Conservation (phyloP, 2,888 invertebrate species). For the Chromoteleia sp. region DNA sequence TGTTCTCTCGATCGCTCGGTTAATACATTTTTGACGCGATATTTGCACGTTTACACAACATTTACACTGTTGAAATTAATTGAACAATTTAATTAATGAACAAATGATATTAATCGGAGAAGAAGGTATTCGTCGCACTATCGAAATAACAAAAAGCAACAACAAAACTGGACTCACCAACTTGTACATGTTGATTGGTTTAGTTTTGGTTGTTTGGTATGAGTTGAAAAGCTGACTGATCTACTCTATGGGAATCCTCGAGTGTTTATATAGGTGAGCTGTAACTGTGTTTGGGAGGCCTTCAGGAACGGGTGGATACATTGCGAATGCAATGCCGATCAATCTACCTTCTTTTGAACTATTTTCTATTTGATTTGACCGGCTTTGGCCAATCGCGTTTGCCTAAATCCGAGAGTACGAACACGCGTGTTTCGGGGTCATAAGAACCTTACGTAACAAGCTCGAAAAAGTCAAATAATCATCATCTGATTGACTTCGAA, state of each 20-base stretch:
- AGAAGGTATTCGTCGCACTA: background rate
- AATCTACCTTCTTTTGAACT: slow-evolving; percentile 52
- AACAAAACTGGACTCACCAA: slow-evolving; percentile 85
- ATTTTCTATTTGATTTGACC: slow-evolving; percentile 62
- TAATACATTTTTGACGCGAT: too few species aligned
- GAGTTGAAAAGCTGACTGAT: slow-evolving; percentile 78
- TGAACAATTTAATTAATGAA: too few species aligned
- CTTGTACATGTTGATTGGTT: slow-evolving; percentile 87
- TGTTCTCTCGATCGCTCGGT: too few species aligned
- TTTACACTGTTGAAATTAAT: too few species aligned
- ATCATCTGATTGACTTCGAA: slow-evolving; percentile 14
- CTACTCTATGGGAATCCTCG: slow-evolving; percentile 74
- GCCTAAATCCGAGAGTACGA: background rate
- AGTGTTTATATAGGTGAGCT: slow-evolving; percentile 78
- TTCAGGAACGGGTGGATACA: slow-evolving; percentile 69
- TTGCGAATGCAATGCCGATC: slow-evolving; percentile 60
- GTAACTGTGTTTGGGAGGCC: slow-evolving; percentile 72
- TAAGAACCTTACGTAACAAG: slow-evolving; percentile 24
- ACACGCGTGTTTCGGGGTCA: background rate
- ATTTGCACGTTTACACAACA: too few species aligned
- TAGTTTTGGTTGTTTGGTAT: slow-evolving; percentile 73
- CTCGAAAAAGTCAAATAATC: slow-evolving; percentile 32
- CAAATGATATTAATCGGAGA: background rate
- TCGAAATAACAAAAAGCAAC: background rate
- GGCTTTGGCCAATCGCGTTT: slow-evolving; percentile 26